Base-by-base conservation (phyloP, 2,888 invertebrate genomes). In the Tachystola acroxantha region DNA sequence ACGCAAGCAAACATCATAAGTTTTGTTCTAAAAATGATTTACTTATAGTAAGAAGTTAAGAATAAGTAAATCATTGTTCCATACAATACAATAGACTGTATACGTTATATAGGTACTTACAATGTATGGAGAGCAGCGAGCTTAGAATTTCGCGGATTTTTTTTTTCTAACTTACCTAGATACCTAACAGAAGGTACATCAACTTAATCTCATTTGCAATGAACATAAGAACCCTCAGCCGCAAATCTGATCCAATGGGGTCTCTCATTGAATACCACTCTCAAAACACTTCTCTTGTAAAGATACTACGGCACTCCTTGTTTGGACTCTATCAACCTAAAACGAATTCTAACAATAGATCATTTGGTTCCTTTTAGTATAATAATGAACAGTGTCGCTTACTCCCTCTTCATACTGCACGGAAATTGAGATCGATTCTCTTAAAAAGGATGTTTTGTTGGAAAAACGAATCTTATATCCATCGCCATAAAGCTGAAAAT, bases 371-470 rank as follows among this genome's bases (percentile, higher is more conserved):
- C 43, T 40, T 57, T 55, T 67, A 19, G 30, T 35, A 38, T 59
- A 36, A 14, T 34, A 33, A 16, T 4, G 12, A 29, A 27, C 12
- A 13, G 7, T 35, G 64, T 41, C 50, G 45, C 51, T 63, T 76
- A 57, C 11, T 50, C 39, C 64, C 12, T 70, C 78, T 54, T 45
- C 24, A 34, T 39, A 42, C 39, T 41, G 32, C 14, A 9, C 33
- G 35, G 56, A 64, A 72, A 24, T 66, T 47, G 65, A 85, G 85
- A 86, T 86, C 86, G 86, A 86, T 86, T 84, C 84, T 84, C 84
- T 81, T 52, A 71, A 71, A 80, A 58, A 34, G 43, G 36, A 32
- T 10, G 14, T 1, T 12, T 25, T n/a, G 36, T 40, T 34, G 11
- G 28, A 1, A 69, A 63, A 56, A 36, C 42, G 6, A 43, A 42